Percentiles rank a stretch among this genome's conserved stretches.
Conservation (phyloP, 2,888 invertebrate genomes). For the Dasysyrphus tricinctus region DNA sequence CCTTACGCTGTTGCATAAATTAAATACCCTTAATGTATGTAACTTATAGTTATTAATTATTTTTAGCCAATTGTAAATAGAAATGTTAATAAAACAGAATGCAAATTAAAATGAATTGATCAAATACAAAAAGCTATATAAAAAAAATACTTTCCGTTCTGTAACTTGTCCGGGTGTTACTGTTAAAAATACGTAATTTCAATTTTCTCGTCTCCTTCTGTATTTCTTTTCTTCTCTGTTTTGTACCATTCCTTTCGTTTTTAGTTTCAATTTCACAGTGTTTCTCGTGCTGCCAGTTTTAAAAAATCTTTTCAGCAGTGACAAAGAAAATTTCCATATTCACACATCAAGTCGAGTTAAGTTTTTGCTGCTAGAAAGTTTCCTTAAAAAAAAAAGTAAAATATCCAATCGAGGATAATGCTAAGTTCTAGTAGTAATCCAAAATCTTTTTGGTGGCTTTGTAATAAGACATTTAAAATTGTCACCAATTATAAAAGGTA, state of each 20-base stretch:
- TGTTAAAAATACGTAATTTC: neutral
- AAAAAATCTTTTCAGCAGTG: slow-evolving; percentile 42
- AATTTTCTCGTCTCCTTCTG: neutral
- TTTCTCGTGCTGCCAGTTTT: slow-evolving; percentile 14
- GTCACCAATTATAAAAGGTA: slow-evolving; percentile 32
- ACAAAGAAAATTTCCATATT: slow-evolving; percentile 72
- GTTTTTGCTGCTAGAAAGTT: slow-evolving; percentile 63
- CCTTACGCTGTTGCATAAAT: no score
- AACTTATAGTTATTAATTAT: no score
- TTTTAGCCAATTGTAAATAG: no score
- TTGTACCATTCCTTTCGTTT: slow-evolving; percentile 20
- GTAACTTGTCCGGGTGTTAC: neutral
- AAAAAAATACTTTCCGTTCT: neutral
- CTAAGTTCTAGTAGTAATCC: slow-evolving; percentile 57
- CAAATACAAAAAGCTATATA: no score
- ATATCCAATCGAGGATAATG: slow-evolving; percentile 50
- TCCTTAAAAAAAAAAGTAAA: slow-evolving; percentile 26
- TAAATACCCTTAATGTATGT: no score
- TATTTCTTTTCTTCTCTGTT: neutral
- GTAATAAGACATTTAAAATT: slow-evolving; percentile 41
- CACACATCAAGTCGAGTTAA: slow-evolving; percentile 22
- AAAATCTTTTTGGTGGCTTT: slow-evolving; percentile 42
- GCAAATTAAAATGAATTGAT: no score
- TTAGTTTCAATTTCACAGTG: slow-evolving; percentile 48
- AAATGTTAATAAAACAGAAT: no score